phyloP scores from a whole-genome alignment of 2,888 invertebrate species.

The Furcula furcula region DNA sequence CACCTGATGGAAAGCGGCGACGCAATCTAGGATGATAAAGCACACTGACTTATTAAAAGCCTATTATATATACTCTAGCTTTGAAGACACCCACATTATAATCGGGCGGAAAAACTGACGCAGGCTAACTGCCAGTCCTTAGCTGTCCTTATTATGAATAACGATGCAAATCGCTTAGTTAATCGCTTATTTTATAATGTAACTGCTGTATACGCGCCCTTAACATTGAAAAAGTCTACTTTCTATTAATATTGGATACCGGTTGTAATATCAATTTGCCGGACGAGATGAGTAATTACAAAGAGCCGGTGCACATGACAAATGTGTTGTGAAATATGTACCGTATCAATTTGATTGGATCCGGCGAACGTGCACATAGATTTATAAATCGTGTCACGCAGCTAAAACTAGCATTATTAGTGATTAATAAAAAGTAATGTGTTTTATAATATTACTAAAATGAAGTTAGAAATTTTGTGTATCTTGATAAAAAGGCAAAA shows the following conservation, averaged over 20 bases:
- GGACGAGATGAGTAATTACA: conserved; percentile 71
- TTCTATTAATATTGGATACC: conserved; percentile 52
- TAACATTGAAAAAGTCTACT: conserved; percentile 34
- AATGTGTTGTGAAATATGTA: conserved; percentile 72
- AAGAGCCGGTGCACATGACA: conserved; percentile 64
- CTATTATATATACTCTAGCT: no score
- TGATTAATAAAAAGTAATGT: background rate
- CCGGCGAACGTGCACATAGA: conserved; percentile 37
- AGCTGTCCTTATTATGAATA: no score
- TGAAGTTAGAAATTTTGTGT: no score
- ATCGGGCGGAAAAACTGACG: no score
- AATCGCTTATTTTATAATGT: no score
- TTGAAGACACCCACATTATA: no score
- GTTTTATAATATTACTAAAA: background rate
- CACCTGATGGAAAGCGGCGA: no score
- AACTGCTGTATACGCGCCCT: conserved; percentile 1
- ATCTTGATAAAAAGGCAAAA: no score
- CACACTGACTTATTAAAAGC: no score
- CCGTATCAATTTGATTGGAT: conserved; percentile 69
- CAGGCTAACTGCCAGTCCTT: no score
- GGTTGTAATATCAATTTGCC: conserved; percentile 71
- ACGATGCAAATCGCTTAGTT: no score
- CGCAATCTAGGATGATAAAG: no score
- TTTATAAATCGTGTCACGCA: conserved; percentile 13
- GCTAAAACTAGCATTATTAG: conserved; percentile 6